Percentiles rank a stretch among this genome's conserved stretches.
phyloP scores from a whole-genome alignment of 1,140 invertebrate species.

The Xylocopa sonorina region DNA sequence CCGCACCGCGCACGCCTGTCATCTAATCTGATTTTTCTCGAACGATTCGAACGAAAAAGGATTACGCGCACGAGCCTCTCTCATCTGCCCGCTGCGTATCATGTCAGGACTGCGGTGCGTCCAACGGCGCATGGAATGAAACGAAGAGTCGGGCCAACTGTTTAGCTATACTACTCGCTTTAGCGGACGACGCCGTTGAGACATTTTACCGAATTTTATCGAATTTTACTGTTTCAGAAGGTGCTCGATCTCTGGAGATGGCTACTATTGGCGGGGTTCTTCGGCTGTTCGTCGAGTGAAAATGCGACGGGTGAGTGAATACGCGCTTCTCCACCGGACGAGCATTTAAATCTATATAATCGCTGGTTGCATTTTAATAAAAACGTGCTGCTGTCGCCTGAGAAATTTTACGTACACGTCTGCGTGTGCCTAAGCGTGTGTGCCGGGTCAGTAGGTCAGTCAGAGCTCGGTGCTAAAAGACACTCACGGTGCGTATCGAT shows the following conservation, averaged over 20 bases:
- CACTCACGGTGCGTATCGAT: conserved; percentile 43
- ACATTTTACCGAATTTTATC: too few species aligned
- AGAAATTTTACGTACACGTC: conserved; percentile 34
- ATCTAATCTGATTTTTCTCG: too few species aligned
- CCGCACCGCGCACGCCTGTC: conserved; percentile 12
- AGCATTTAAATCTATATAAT: neutral
- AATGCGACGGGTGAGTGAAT: conserved; percentile 62
- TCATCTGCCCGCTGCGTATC: too few species aligned
- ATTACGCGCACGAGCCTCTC: too few species aligned
- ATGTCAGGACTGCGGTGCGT: too few species aligned
- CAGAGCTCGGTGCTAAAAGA: conserved; percentile 59
- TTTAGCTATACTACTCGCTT: too few species aligned
- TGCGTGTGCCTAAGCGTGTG: conserved; percentile 39
- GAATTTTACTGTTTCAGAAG: conserved; percentile 61
- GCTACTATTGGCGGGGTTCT: conserved; percentile 57
- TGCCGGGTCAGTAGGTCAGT: conserved; percentile 67
- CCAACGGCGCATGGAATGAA: too few species aligned
- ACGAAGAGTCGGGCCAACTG: too few species aligned
- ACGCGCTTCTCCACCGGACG: neutral
- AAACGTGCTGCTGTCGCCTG: conserved; percentile 10
- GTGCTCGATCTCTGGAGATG: conserved; percentile 47
- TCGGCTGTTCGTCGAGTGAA: conserved; percentile 55
- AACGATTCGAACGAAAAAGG: too few species aligned
- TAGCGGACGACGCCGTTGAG: too few species aligned
- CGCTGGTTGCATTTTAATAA: neutral